A percentile compares a stretch with the other conserved stretches of the same genome.
These are phyloP conservation scores for Puffinus mauretanicus DNA, from an alignment of 2,113 vertebrate genomes.

Conservation along the genomic window DNA sequence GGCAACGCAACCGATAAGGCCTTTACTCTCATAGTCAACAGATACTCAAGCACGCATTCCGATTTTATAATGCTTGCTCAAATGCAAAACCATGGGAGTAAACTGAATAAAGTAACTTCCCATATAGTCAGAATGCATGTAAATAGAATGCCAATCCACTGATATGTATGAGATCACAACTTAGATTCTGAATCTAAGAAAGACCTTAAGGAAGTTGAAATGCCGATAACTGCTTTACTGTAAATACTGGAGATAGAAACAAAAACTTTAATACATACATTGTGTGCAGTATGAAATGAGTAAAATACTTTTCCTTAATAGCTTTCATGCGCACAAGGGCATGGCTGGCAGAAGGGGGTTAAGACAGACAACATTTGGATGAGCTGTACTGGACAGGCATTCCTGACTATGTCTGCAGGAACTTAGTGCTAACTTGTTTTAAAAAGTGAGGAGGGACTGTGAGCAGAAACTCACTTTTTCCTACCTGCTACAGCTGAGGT, in stretches of 20 bases:
- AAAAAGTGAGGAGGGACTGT: neutral
- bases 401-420: neutral
- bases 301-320: neutral
- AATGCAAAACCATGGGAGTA: neutral
- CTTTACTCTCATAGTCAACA: neutral
- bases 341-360: neutral
- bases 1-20: neutral
- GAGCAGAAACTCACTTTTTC: neutral
- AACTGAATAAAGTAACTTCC: neutral
- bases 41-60: neutral
- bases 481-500: neutral
- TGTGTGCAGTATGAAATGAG: neutral
- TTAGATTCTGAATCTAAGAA: neutral
- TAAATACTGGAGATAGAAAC: neutral
- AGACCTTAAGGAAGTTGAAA: neutral
- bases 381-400: neutral
- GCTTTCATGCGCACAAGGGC: neutral
- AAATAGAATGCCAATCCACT: neutral
- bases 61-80: neutral
- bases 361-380: neutral
- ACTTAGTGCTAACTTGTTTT: neutral
- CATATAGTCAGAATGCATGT: neutral
- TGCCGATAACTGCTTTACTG: neutral
- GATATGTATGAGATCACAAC: fast-evolving
- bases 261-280: neutral